phyloP scores from a whole-genome alignment of 2,888 invertebrate genomes.

The Hetaerina titia region DNA sequence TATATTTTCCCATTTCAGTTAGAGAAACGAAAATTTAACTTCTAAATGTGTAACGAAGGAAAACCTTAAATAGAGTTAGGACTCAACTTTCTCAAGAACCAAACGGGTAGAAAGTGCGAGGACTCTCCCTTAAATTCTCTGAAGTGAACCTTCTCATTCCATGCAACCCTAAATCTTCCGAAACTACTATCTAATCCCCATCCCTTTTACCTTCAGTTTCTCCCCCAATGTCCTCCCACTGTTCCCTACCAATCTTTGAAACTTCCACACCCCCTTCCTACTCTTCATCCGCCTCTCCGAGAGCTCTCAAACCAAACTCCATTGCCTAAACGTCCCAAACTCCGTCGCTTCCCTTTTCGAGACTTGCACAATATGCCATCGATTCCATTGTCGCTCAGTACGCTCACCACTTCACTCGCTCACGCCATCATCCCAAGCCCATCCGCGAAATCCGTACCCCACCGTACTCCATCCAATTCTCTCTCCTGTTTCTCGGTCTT shows the following conservation, averaged over 20 bases:
- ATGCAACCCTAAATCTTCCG: not conserved
- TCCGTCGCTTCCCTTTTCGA: not conserved
- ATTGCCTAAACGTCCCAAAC: not conserved
- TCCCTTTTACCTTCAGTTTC: not conserved
- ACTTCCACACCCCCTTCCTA: too few species aligned
- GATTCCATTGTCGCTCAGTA: not conserved
- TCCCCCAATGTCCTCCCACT: too few species aligned
- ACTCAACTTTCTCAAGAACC: too few species aligned
- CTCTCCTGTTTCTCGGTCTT: not conserved
- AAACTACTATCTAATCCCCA: not conserved
- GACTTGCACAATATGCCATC: not conserved
- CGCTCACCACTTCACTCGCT: not conserved
- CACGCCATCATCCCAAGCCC: not conserved
- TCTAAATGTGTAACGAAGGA: too few species aligned
- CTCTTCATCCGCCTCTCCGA: too few species aligned
- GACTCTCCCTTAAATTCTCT: not conserved
- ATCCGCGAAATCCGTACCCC: too few species aligned
- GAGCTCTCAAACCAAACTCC: not conserved
- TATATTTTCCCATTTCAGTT: too few species aligned
- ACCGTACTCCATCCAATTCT: not conserved
- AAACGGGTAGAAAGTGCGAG: not conserved
- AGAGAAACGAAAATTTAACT: too few species aligned
- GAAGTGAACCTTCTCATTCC: not conserved
- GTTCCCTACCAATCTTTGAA: too few species aligned
- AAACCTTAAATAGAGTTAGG: too few species aligned